A percentile compares a stretch with the other conserved stretches of the same genome.
Conservation (phyloP, 35 echinoderm and acorn worm species). For the Heliocidaris erythrogramma region DNA sequence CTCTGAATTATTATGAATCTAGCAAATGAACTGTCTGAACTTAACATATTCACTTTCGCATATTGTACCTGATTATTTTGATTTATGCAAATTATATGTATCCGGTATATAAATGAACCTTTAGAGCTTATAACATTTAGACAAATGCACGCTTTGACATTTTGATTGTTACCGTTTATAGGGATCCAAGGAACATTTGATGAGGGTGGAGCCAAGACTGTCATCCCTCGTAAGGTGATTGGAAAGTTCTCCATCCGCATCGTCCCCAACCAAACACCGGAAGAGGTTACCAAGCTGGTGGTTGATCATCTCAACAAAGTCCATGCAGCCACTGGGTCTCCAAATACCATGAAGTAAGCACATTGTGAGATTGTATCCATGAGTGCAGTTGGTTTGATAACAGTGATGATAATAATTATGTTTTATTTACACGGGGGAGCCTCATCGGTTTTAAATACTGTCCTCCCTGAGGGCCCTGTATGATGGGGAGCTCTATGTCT, state of each 20-base stretch:
- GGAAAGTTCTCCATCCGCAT: constrained; percentile 98
- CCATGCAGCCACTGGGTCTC: constrained; percentile 64
- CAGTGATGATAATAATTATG: neutral
- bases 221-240: constrained; percentile 88
- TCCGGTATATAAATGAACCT: too few relatives aligned
- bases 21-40: too few relatives aligned
- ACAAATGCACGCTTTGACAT: neutral
- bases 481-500: too few relatives aligned
- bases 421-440: too few relatives aligned
- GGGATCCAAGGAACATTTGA: constrained; percentile 91
- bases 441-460: too few relatives aligned
- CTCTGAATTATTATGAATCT: too few relatives aligned
- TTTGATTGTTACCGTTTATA: constrained; percentile 27
- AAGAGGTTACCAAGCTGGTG: constrained; percentile 65
- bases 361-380: neutral
- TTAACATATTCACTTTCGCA: too few relatives aligned
- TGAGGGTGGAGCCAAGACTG: constrained; percentile 83
- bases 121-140: too few relatives aligned
- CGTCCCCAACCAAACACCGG: constrained; percentile 79
- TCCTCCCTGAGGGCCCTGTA: too few relatives aligned
- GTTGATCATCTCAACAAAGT: constrained; percentile 66
- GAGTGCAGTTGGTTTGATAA: neutral
- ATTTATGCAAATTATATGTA: too few relatives aligned
- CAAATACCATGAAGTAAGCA: constrained; percentile 85
- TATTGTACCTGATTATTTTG: too few relatives aligned